Conservation (phyloP, 2,797 vertebrate genomes). For the Chaetophractus vellerosus region DNA sequence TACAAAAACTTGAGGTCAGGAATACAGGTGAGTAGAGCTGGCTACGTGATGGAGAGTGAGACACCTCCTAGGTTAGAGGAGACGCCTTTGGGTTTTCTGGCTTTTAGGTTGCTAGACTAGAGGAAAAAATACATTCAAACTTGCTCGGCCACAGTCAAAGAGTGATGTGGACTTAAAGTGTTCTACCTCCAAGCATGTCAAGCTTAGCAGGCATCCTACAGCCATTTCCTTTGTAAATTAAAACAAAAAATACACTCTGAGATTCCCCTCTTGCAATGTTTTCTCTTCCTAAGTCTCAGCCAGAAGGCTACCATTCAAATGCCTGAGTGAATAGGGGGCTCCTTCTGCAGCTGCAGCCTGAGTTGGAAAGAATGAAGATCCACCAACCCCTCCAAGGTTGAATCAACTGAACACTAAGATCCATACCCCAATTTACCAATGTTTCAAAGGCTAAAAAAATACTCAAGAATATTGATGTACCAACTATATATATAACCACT, state of each 20-base stretch:
- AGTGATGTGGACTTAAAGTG: accelerated
- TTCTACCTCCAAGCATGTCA: accelerated
- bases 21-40: background rate
- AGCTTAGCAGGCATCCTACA: background rate
- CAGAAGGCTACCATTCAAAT: background rate
- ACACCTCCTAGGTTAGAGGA: no score
- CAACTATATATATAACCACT: background rate
- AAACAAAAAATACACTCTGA: background rate
- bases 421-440: background rate
- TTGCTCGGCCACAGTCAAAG: background rate
- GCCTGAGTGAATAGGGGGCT: background rate
- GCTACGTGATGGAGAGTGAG: background rate
- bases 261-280: background rate
- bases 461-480: background rate
- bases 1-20: background rate
- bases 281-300: background rate
- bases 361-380: background rate
- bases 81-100: background rate
- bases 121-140: background rate
- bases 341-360: background rate
- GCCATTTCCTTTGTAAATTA: background rate
- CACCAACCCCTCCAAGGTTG: accelerated
- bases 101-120: background rate
- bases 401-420: background rate
- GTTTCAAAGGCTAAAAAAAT: conserved; percentile 48